Conservation (phyloP, 2,113 vertebrate genomes). For the Raphicerus campestris region DNA sequence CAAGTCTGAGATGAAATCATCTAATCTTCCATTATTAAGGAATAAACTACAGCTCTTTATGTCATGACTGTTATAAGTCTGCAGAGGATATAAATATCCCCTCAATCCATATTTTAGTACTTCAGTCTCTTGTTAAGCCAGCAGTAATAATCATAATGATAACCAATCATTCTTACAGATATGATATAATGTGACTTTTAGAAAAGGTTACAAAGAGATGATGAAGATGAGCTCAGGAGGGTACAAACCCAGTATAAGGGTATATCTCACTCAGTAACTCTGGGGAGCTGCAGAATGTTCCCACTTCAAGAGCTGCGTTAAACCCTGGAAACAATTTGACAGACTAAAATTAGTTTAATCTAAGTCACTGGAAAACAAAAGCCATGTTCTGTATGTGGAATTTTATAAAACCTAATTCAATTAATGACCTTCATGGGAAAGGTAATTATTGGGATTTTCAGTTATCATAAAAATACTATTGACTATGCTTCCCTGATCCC, state of each 20-base stretch:
- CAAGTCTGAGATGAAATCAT: neutral
- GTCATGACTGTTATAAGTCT: neutral
- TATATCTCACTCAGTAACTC: neutral
- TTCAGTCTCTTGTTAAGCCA: neutral
- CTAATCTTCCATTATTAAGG: neutral
- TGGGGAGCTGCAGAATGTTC: neutral
- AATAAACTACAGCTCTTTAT: neutral
- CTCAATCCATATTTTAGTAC: neutral
- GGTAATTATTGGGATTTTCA: neutral
- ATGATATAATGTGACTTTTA: neutral
- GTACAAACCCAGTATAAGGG: neutral
- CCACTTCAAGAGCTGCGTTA: neutral
- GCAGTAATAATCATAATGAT: neutral
- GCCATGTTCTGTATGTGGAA: neutral
- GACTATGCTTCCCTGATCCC: neutral
- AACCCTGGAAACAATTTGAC: neutral
- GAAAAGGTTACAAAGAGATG: neutral
- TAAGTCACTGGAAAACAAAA: conserved; percentile 23
- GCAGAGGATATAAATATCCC: neutral
- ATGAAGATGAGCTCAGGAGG: neutral
- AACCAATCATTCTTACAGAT: neutral
- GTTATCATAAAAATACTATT: neutral
- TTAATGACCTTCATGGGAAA: neutral
- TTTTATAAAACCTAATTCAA: conserved; percentile 9
- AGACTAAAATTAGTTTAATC: neutral